Percentiles rank a stretch among this genome's conserved stretches.
Conservation (phyloP, 2,113 vertebrate genomes). For the Myrmophylax atrothorax region DNA sequence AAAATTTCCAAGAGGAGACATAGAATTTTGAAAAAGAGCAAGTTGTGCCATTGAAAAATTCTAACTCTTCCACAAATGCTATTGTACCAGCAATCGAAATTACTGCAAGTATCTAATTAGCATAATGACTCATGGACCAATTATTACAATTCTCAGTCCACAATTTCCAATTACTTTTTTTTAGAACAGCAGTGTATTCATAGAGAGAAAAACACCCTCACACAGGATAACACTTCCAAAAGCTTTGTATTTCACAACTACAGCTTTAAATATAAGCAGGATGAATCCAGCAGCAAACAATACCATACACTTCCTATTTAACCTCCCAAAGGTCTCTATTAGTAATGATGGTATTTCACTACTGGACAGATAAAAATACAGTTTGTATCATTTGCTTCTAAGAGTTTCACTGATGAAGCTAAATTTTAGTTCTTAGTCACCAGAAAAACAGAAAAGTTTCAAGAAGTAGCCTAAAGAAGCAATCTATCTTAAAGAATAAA, state of each 20-base stretch:
- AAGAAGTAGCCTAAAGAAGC: background rate
- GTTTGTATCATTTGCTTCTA: background rate
- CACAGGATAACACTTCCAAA: accelerated
- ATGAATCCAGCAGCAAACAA: background rate
- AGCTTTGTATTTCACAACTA: background rate
- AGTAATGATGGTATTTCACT: background rate
- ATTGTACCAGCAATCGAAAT: background rate
- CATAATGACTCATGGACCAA: background rate
- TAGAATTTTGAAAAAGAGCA: background rate
- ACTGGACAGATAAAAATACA: background rate
- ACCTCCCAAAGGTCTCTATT: too few species aligned
- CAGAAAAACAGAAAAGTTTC: background rate
- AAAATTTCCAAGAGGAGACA: background rate
- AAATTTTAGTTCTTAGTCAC: background rate
- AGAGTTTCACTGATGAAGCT: background rate
- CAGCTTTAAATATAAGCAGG: background rate
- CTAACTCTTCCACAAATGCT: background rate
- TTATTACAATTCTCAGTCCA: background rate
- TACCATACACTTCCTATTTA: accelerated
- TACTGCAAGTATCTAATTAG: background rate
- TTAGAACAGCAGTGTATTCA: background rate
- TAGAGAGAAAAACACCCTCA: background rate
- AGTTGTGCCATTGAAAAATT: background rate
- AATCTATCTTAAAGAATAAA: background rate
- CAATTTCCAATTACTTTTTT: background rate